These are phyloP conservation scores for Calliscelio sp. DNA, from an alignment of 2,888 invertebrate species.

Conservation along the genomic window DNA sequence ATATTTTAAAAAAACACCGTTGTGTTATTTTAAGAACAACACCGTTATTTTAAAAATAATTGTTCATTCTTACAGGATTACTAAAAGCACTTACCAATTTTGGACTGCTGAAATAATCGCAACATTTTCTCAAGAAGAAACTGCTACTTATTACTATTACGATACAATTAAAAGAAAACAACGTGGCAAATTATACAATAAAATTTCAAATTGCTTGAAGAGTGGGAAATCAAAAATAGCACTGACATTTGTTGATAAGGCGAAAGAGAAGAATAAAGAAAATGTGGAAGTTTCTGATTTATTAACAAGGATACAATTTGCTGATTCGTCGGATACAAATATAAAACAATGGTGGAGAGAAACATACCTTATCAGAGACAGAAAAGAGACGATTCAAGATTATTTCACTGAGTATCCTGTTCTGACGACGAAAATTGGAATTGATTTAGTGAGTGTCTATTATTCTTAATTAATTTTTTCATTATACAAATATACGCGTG, in stretches of 20 bases:
- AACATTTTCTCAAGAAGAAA: not conserved
- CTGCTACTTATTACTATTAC: slow-evolving; percentile 11
- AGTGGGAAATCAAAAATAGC: not conserved
- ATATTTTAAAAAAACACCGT: too few species aligned
- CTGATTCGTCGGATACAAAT: slow-evolving; percentile 19
- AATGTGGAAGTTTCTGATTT: not conserved
- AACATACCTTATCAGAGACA: slow-evolving; percentile 10
- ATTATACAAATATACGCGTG: too few species aligned
- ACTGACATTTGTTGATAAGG: not conserved
- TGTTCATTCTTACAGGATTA: not conserved
- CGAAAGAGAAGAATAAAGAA: not conserved
- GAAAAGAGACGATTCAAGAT: slow-evolving; percentile 42
- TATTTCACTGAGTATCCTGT: slow-evolving; percentile 45
- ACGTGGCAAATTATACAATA: slow-evolving; percentile 24
- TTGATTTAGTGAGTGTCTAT: slow-evolving; percentile 32
- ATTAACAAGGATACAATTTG: not conserved
- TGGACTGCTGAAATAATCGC: not conserved
- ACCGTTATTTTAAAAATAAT: too few species aligned
- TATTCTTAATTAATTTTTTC: too few species aligned
- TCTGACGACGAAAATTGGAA: slow-evolving; percentile 9
- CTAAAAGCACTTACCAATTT: not conserved
- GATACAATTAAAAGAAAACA: slow-evolving; percentile 4
- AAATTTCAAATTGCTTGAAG: slow-evolving; percentile 14
- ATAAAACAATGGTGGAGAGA: slow-evolving; percentile 16
- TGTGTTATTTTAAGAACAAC: too few species aligned